Conservation (phyloP, 92 coral and sea anemone species). For the Porites cylindrica region DNA sequence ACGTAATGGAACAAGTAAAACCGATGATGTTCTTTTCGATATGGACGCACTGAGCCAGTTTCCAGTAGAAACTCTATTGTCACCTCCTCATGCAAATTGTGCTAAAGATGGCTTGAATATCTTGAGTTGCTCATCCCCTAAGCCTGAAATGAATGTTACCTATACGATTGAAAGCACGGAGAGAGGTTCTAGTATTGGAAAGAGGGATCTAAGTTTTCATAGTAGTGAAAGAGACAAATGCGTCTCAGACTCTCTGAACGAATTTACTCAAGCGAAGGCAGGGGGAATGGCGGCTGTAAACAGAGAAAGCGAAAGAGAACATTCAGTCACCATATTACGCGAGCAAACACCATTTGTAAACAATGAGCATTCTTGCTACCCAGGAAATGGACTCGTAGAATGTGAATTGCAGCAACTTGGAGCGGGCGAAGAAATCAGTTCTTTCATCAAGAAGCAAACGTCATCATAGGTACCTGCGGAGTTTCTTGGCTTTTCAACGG, state of each 20-base stretch:
- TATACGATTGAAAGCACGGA: not conserved
- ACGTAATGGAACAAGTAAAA: not conserved
- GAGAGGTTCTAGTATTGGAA: not conserved
- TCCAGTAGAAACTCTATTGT: constrained; percentile 65
- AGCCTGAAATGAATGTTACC: not conserved
- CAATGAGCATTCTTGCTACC: not conserved
- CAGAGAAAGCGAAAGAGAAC: not conserved
- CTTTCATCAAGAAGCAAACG: not conserved
- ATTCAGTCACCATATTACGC: not conserved
- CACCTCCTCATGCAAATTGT: constrained; percentile 21
- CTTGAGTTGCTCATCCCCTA: not conserved
- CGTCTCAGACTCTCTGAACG: constrained; percentile 61
- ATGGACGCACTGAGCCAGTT: constrained; percentile 90
- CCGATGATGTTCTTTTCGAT: constrained; percentile 53
- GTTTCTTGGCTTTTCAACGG: constrained; percentile 56
- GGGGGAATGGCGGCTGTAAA: not conserved
- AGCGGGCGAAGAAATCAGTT: not conserved
- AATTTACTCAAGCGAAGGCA: constrained; percentile 51
- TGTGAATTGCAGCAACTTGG: not conserved
- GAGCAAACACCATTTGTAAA: no score
- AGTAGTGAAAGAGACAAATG: constrained; percentile 60
- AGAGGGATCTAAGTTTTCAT: not conserved
- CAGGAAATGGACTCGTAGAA: not conserved
- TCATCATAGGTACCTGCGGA: not conserved
- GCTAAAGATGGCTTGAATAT: not conserved